These are phyloP conservation scores for Caenorhabditis imperialis DNA, from an alignment of 2,888 invertebrate species.

Conservation along the genomic window DNA sequence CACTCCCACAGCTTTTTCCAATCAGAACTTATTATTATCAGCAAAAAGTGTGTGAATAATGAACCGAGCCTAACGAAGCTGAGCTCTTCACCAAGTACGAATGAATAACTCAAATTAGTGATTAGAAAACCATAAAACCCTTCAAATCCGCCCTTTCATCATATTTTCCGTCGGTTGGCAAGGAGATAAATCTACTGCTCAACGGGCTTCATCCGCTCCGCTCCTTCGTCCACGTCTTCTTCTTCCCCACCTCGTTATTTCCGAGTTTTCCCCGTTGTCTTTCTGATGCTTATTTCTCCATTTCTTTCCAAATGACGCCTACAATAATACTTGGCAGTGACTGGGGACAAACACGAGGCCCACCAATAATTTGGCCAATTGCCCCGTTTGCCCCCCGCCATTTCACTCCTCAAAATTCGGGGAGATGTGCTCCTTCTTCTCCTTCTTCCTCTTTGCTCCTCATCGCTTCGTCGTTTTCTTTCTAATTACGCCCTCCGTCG, in stretches of 20 bases:
- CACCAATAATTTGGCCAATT: constrained; percentile 52
- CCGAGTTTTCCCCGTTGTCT: constrained; percentile 3
- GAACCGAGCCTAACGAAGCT: too few relatives aligned
- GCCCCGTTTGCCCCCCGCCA: constrained; percentile 43
- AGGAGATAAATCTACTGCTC: constrained; percentile 37
- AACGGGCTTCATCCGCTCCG: constrained; percentile 28
- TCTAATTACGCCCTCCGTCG: constrained; percentile 39
- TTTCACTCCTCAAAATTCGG: constrained; percentile 42
- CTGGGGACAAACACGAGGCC: constrained; percentile 15
- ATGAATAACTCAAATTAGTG: constrained; percentile 29
- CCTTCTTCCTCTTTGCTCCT: constrained; percentile 9
- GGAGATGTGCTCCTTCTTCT: neutral
- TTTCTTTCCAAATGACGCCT: neutral
- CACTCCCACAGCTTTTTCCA: too few relatives aligned
- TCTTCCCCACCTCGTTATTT: constrained; percentile 16
- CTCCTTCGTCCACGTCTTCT: constrained; percentile 1
- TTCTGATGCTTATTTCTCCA: neutral
- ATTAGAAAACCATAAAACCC: too few relatives aligned
- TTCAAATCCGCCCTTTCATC: too few relatives aligned
- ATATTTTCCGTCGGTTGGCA: constrained; percentile 35
- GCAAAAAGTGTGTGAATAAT: too few relatives aligned
- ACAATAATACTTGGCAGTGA: constrained; percentile 39
- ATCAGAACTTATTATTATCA: too few relatives aligned
- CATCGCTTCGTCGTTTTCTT: constrained; percentile 35
- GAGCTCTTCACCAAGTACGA: too few relatives aligned